These are phyloP conservation scores for Drosophila ercepeae DNA, from an alignment of 1,140 invertebrate genomes.

Conservation along the genomic window DNA sequence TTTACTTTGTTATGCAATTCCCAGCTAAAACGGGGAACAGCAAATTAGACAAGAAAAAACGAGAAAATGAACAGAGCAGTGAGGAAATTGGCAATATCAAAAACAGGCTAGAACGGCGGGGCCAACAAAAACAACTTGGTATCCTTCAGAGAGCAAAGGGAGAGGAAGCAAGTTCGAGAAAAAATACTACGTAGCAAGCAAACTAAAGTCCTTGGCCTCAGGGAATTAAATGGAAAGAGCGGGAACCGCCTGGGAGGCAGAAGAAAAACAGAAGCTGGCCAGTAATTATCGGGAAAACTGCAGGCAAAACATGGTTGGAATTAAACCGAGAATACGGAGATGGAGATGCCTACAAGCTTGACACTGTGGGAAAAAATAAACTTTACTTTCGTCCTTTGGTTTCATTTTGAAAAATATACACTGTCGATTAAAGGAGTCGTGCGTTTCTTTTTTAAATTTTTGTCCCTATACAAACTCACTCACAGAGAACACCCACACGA, in stretches of 20 bases:
- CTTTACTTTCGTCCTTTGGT: neutral
- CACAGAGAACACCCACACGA: conserved; percentile 3
- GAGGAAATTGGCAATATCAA: conserved; percentile 33
- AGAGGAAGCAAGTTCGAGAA: conserved; percentile 23
- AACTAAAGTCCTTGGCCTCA: conserved; percentile 44
- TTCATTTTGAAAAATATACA: neutral
- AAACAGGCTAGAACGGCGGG: conserved; percentile 30
- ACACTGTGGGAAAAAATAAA: neutral
- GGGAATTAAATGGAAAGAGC: conserved; percentile 58
- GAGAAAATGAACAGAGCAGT: conserved; percentile 8
- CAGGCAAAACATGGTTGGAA: conserved; percentile 28
- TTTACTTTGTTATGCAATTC: conserved; percentile 42
- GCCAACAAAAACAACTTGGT: conserved; percentile 31
- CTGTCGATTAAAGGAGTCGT: neutral
- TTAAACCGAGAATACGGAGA: conserved; percentile 24
- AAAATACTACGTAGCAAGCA: conserved; percentile 34
- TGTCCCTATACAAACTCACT: neutral
- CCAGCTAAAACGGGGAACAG: conserved; percentile 19
- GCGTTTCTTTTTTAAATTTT: conserved; percentile 7
- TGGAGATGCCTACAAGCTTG: neutral
- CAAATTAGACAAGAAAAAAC: conserved; percentile 24
- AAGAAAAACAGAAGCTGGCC: conserved; percentile 22
- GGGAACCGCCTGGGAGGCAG: conserved; percentile 6
- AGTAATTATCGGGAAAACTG: conserved; percentile 57
- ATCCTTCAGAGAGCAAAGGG: conserved; percentile 18